phyloP scores from a whole-genome alignment of 2,113 vertebrate species.

The Bombycilla garrulus region DNA sequence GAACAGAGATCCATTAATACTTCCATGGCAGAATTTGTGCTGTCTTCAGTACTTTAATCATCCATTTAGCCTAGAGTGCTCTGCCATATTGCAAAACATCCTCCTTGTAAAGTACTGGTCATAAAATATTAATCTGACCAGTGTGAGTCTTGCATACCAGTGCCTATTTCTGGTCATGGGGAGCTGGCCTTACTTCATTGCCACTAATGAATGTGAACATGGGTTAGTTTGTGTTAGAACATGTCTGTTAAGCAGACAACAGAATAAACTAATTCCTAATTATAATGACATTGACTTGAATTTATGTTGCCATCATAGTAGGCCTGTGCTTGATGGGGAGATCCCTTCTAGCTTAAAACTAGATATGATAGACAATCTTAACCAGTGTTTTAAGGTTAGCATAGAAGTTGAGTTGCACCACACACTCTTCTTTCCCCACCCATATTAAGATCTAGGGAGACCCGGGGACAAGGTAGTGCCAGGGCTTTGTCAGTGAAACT shows the following conservation, averaged over 20 bases:
- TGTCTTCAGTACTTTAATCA: background rate
- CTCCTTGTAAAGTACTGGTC: background rate
- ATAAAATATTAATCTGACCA: background rate
- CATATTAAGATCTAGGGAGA: background rate
- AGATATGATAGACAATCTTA: background rate
- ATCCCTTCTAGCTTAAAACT: background rate
- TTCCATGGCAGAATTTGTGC: background rate
- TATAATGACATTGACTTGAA: background rate
- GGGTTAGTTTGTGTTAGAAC: background rate
- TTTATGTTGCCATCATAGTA: background rate
- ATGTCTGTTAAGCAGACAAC: too few species aligned
- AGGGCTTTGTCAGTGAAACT: background rate
- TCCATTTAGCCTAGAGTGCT: background rate
- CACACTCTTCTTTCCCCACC: background rate
- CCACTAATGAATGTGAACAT: background rate
- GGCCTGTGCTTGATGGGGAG: background rate
- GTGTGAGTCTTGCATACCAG: background rate
- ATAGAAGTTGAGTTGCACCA: background rate
- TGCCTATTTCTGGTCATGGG: background rate
- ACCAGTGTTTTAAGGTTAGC: background rate
- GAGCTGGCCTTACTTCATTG: background rate
- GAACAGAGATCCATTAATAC: background rate
- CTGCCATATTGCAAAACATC: background rate
- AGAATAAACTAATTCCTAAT: background rate
- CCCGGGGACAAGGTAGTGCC: background rate